Evolutionary conservation across 92 coral and sea anemone species (phyloP), one percentile per base, ranked within the genome.

Genomic region (Porites divaricata): DNA sequence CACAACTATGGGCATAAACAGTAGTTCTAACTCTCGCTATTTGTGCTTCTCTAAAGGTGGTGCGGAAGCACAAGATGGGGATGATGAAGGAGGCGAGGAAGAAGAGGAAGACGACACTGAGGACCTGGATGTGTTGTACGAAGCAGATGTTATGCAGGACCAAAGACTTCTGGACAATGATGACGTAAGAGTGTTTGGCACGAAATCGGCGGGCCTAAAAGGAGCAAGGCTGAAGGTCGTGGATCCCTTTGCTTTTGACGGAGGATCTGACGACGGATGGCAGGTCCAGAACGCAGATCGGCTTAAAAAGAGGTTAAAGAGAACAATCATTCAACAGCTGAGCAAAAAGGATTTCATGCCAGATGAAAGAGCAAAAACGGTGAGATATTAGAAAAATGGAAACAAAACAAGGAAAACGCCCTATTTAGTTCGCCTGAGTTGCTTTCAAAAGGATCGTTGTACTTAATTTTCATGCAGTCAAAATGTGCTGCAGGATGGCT

Each of bases 291-390:
- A 93, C 53, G 80, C 90, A 26, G 73, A 63, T 24, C 66, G 66
- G n/a, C 70, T 72, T 10, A 78, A 57, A 72, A 83, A 86, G 57
- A 87, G 65, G 67, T 77, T 93, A 9, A 80, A 83, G 67, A 73
- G 79, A 25, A 88, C 70, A 16, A 88, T 96, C 10, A 78, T 77
- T 75, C 81, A 72, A 6, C 95, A 93, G 77, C 76, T 96, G 51
- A 90, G 90, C 57, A 80, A 77, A 52, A 85, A 76, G 56, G 99
- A 96, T 59, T 85, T 92, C 81, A 92, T 96, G 99, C 64, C 87
- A 26, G 86, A 86, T 48, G 90, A 67, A 49, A 92, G 91, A 74
- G 95, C 89, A 15, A 83, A 67, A 1, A 67, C 11, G 87, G 69
- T 83, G 53, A 72, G 87, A 22, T 67, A 51, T 7, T 51, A 12